phyloP scores from a whole-genome alignment of 1,140 invertebrate genomes.

The Eriocheir sinensis region DNA sequence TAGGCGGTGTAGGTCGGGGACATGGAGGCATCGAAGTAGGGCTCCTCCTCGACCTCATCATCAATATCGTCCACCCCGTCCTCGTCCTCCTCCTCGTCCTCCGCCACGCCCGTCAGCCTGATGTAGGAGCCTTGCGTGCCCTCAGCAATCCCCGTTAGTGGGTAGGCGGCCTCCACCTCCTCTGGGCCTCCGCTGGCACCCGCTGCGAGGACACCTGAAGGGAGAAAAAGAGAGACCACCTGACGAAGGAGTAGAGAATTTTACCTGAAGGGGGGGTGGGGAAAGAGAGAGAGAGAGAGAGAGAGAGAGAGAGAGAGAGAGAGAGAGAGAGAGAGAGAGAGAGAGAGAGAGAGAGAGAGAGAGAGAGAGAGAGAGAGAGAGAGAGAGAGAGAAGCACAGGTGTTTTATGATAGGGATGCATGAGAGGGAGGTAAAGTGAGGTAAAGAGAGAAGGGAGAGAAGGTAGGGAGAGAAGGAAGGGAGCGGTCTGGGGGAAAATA shows the following conservation, averaged over 20 bases:
- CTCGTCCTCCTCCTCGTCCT: conserved; percentile 60
- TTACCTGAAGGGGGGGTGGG: background rate
- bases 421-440: background rate
- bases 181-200: conserved; percentile 54
- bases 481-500: background rate
- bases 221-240: background rate
- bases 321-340: background rate
- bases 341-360: background rate
- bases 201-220: background rate
- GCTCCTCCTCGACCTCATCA: conserved; percentile 68
- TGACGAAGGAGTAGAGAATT: background rate
- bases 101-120: conserved; percentile 45
- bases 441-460: background rate
- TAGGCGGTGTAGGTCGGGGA: conserved; percentile 74
- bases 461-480: background rate
- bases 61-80: conserved; percentile 39
- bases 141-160: conserved; percentile 32
- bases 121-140: conserved; percentile 36
- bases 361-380: background rate
- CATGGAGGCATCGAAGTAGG: conserved; percentile 77
- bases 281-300: background rate
- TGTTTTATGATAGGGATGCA: background rate
- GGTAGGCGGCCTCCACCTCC: conserved; percentile 58
- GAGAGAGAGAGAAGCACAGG: background rate
- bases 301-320: background rate